These are phyloP conservation scores for Thysanoteuthis rhombus DNA, from an alignment of 2,888 invertebrate species.

Conservation along the genomic window DNA sequence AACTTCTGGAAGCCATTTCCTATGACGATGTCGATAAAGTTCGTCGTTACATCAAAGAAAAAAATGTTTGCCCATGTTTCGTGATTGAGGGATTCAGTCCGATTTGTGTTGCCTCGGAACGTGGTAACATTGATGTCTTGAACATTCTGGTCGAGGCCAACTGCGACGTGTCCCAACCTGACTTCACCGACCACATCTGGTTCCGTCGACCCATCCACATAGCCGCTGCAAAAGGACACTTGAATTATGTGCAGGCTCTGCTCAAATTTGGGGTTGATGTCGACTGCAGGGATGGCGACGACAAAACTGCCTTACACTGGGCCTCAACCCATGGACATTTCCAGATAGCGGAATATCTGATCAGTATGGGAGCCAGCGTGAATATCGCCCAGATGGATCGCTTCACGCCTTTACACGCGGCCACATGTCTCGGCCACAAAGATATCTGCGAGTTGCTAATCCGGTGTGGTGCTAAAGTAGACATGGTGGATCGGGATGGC, in stretches of 20 bases:
- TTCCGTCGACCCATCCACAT: slow-evolving; percentile 57
- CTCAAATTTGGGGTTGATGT: slow-evolving; percentile 52
- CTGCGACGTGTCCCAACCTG: slow-evolving; percentile 47
- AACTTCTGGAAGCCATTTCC: slow-evolving; percentile 44
- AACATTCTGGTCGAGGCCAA: slow-evolving; percentile 53
- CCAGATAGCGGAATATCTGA: slow-evolving; percentile 46
- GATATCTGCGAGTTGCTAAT: slow-evolving; percentile 50
- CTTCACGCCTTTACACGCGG: slow-evolving; percentile 61
- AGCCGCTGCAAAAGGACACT: slow-evolving; percentile 54
- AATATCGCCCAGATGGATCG: slow-evolving; percentile 59
- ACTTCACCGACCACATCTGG: slow-evolving; percentile 52
- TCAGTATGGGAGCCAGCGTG: slow-evolving; percentile 49
- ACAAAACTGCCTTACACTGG: slow-evolving; percentile 59
- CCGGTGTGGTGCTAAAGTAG: slow-evolving; percentile 50
- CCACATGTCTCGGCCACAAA: slow-evolving; percentile 54
- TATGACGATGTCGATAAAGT: slow-evolving; percentile 40
- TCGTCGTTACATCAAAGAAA: slow-evolving; percentile 40
- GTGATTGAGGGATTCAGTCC: slow-evolving; percentile 46
- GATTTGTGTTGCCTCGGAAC: slow-evolving; percentile 47
- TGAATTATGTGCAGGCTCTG: slow-evolving; percentile 46
- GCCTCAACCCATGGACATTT: slow-evolving; percentile 51
- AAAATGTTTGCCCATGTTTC: slow-evolving; percentile 49
- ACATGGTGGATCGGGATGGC: slow-evolving; percentile 56
- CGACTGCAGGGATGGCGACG: slow-evolving; percentile 53
- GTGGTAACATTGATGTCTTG: slow-evolving; percentile 47